Evolutionary conservation across 2,797 vertebrate genomes (phyloP).

Genomic region (Zalophus californianus): DNA sequence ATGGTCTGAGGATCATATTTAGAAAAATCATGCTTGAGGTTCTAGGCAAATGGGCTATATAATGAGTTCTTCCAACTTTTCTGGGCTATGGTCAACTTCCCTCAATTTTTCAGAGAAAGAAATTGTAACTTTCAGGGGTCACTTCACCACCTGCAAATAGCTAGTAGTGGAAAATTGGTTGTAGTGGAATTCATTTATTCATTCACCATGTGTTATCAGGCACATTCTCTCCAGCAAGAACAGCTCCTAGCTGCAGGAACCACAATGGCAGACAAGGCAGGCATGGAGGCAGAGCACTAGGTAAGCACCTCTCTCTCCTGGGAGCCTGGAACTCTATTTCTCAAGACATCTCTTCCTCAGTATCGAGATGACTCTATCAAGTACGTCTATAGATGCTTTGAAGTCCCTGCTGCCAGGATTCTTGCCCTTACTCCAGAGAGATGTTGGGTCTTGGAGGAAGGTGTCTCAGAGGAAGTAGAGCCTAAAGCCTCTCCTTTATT

Average conservation of each 20-base stretch:
- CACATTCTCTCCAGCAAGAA: background rate
- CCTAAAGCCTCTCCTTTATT: background rate
- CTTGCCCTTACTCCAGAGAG: background rate
- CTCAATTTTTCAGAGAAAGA: slow-evolving; percentile 43
- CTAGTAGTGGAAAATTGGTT: background rate
- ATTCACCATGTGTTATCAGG: background rate
- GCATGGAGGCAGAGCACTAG: background rate
- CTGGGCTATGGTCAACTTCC: slow-evolving; percentile 32
- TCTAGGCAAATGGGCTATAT: slow-evolving; percentile 16
- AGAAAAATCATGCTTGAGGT: background rate
- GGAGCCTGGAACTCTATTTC: background rate
- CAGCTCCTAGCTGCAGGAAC: background rate
- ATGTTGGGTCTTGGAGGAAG: background rate
- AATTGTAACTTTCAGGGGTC: background rate
- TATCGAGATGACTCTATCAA: background rate
- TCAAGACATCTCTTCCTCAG: background rate
- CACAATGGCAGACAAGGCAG: background rate
- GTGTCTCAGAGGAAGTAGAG: background rate
- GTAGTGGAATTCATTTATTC: background rate
- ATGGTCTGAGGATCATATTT: background rate
- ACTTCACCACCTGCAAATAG: background rate
- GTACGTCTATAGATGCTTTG: background rate
- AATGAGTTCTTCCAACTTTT: slow-evolving; percentile 3
- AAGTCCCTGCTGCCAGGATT: background rate
- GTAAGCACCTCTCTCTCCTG: background rate